Evolutionary conservation across 2,888 invertebrate species (phyloP), one percentile per base, ranked within the genome.

Genomic region (Nysson spinosus): DNA sequence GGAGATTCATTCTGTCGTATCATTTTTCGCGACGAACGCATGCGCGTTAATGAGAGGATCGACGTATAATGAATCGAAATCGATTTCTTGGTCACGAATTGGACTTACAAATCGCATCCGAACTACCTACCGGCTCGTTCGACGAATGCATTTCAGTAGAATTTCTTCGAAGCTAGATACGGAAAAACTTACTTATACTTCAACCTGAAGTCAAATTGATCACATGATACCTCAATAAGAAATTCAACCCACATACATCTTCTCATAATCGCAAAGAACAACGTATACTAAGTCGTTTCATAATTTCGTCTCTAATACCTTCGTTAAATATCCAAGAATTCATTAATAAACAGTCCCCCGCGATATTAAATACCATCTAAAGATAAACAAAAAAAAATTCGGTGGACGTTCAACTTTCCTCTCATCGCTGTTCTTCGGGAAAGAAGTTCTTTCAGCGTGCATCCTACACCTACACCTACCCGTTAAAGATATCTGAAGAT

Each of bases 61-160:
- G 56, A 34, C 35, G 75, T 74, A 75, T 74, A 74, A 74, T 74
- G 75, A 75, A 58, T 69, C 62, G 69, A 49, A 58, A 74, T 74
- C 75, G 72, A 72, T 69, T 69, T 44, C 75, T 69, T 43, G 56
- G 63, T 63, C 74, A 56, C 50, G 69, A 54, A 72, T 72, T 66
- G 66, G 70, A 72, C 74, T 73, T 74, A 70, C 70, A 74, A 74
- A 72, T 72, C 70, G 62, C 56, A 32, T 9, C 46, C 51, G 9
- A 39, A 50, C 56, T 70, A 67, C 74, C 72, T 69, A 69, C 57
- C 69, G 56, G 74, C 50, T 62, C 62, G 70, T 70, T 69, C 69
- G 65, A 34, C 73, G 60, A 72, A 71, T 58, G 32, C 24, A 54
- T 52, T 56, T 22, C 50, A 40, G 65, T 65, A 65, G 64, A 65